Base-by-base conservation (phyloP, 1,140 invertebrate species). In the Mercenaria mercenaria region DNA sequence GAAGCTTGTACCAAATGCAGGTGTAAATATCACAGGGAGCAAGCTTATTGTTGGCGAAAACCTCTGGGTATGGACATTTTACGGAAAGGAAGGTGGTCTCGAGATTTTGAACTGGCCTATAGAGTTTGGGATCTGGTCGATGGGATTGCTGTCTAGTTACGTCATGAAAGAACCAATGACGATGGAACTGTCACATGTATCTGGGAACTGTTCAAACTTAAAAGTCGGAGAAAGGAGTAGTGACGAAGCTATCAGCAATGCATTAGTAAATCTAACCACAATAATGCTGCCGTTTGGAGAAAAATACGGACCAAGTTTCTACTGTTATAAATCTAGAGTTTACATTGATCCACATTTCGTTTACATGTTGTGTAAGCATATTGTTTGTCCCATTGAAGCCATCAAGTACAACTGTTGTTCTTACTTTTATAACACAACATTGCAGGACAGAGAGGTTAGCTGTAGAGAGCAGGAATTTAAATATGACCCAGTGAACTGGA, bases 61-160 rank as follows among this genome's bases (percentile, higher is more conserved):
- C n/a, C 11, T 88, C 11, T 88, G 86, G 86, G 76, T 88, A 4
- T 88, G 86, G 86, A 88, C 86, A 0, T 88, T 69, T 43, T 88
- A 80, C 76, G 77, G 86, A 6, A 88, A 88, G n/a, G 50, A 88
- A 37, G 86, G 86, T 3, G 86, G 43, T 15, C 74, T 88, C 6
- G 59, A 72, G 26, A 41, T 88, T 37, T 50, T 88, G 37, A 61
- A 59, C 18, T 88, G 86, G 86, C 86, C 86, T 23, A 80, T 77
- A n/a, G 86, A 88, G 23, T 88, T 80, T 64, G 76, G 76, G 15
- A 88, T 88, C 26, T 88, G 86, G 86, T 88, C 86, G 20, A 80
- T 88, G 86, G 86, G 64, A 15, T 37, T 88, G 32, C 32, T 88
- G 26, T 41, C 39, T 34, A 37, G n/a, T 34, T 69, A 47, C 61